phyloP scores from a whole-genome alignment of 2,797 vertebrate species.

The Poeciliopsis gracilis region DNA sequence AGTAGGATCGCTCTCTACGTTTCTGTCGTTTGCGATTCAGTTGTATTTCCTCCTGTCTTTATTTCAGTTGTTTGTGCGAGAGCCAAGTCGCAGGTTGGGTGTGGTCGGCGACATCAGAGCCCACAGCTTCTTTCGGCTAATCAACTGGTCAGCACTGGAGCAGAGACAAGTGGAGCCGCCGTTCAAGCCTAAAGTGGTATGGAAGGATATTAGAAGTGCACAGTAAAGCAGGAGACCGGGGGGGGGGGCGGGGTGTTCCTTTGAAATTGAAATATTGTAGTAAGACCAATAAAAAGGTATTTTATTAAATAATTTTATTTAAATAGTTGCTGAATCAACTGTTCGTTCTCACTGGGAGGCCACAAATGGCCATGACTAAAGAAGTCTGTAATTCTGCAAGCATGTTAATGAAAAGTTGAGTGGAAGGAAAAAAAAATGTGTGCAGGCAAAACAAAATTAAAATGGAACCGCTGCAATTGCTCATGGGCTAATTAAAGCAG shows the following conservation, averaged over 20 bases:
- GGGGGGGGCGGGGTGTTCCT: neutral
- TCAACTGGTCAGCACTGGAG: conserved; percentile 91
- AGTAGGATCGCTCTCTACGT: neutral
- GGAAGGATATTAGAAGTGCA: conserved; percentile 41
- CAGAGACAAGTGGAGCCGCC: conserved; percentile 87
- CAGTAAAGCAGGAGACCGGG: neutral
- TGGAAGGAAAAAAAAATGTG: neutral
- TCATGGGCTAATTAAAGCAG: neutral
- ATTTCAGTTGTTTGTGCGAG: conserved; percentile 92
- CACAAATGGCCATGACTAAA: neutral
- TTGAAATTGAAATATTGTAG: neutral
- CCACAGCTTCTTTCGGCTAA: conserved; percentile 91
- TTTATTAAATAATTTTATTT: neutral
- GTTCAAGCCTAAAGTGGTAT: conserved; percentile 98
- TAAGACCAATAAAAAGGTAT: neutral
- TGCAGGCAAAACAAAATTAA: neutral
- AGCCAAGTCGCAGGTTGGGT: conserved; percentile 87
- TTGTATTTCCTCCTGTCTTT: neutral
- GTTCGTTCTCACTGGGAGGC: neutral
- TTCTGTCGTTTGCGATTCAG: conserved; percentile 1
- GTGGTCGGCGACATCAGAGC: conserved; percentile 87
- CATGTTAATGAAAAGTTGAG: neutral
- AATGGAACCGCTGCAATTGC: neutral
- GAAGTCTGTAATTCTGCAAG: neutral
- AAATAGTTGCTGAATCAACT: neutral